Evolutionary conservation across 2,888 invertebrate species (phyloP), one percentile per base, ranked within the genome.

Genomic region (Ariolimax columbianus): DNA sequence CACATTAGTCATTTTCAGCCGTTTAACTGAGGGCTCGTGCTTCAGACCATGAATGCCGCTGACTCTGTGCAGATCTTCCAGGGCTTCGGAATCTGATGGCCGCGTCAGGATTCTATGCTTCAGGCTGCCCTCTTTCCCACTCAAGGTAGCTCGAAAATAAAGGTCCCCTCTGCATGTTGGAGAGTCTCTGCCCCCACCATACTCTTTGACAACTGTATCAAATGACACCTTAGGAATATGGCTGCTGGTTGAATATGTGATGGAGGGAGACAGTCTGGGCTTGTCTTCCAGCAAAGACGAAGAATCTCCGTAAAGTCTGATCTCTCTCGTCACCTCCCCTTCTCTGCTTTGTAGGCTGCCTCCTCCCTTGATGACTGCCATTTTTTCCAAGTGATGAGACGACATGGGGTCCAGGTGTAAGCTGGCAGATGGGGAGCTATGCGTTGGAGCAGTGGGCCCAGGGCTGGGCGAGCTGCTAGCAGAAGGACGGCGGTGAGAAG

Each of bases 61-160:
- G 30, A 77, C 81, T 77, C 77, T 77, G 63, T 66, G 47, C 4
- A 72, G 55, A 40, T 84, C 85, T 33, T 70, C 77, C 17, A 26
- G 33, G 14, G 33, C 19, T 14, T 85, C 85, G 26, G 82, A 77
- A 83, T 92, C 92, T 47, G 94, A 93, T 47, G 96, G 95, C 83
- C 96, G 94, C 30, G 95, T 95, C 88, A 96, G 93, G 88, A 96
- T 95, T 87, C 96, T 94, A 92, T 96, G 96, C 91, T 96, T 96
- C 79, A 96, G 92, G 77, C 96, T 96, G 43, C 96, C 96, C 91
- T 96, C 96, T 89, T 96, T 96, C 68, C 96, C 96, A 85, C 90
- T 90, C 66, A 91, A 91, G 84, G 90, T 77, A 26, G 82, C 40
- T 70, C 78, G 47, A 43, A 77, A 55, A 75, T 81, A 85, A 17